Base-by-base conservation (phyloP, 2,797 vertebrate genomes). In the Diglossa cyanea region DNA sequence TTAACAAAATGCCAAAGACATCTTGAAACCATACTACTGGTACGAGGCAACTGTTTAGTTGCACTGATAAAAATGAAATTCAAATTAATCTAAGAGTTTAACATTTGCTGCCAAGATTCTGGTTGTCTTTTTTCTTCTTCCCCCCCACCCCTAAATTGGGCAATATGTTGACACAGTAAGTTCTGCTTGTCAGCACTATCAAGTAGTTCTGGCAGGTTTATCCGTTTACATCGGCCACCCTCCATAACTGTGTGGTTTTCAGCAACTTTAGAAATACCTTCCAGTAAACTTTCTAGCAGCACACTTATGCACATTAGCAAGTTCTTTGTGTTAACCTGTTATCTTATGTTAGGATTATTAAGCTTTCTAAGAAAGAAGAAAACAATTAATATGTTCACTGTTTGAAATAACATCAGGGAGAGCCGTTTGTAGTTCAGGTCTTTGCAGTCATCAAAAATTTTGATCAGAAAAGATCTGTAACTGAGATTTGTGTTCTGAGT, bases 101-200 rank as follows among this genome's bases (percentile, higher is more conserved):
- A 24, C 75, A 68, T 62, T 78, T 94, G 54, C 60, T 90, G 44
- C 55, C 63, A 70, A 55, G 25, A 26, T 88, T 79, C 50, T 77
- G 40, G 16, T 65, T 85, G 51, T 57, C 37, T 63, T 42, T 79
- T 39, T 26, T 24, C 15, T 39, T 66, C 35, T 53, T 53, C 11
- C 47, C 16, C 16, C 26, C 23, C 23, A 24, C 53, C 53, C 60
- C 5, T 2, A 72, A 78, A 80, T 68, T 90, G 76, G 74, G 88
- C 83, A 94, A 94, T 84, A 60, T 93, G 73, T 94, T 96, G 82
- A 94, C 92, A 82, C 45, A 88, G 50, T 73, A 78, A 86, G n/a
- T 93, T 95, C 78, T 96, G 61, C 73, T 91, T 86, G 74, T 95
- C 91, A 94, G 95, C 92, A 54, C 33, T 91, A 47, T 92, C 72